A percentile compares a stretch with the other conserved stretches of the same genome.
phyloP scores from a whole-genome alignment of 2,888 invertebrate genomes.

The Dolichomitus sp. region DNA sequence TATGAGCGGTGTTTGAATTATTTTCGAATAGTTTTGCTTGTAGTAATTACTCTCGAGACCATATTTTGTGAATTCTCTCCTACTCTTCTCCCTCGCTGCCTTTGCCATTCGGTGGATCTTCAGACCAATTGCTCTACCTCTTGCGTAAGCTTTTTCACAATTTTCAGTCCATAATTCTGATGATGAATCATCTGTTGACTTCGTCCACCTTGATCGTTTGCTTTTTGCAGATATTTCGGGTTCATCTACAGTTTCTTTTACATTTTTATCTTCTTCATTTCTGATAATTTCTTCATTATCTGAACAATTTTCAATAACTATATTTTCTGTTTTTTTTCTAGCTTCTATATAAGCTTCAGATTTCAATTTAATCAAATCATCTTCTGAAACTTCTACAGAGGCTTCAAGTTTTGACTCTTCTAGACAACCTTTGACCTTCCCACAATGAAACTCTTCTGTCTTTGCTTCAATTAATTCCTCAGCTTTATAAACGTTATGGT shows the following conservation, averaged over 20 bases:
- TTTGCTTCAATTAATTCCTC: neutral
- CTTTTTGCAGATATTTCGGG: neutral
- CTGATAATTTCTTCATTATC: neutral
- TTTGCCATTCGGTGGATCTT: constrained; percentile 61
- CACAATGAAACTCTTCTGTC: neutral
- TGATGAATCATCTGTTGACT: constrained; percentile 41
- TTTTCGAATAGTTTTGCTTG: neutral
- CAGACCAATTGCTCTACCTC: constrained; percentile 62
- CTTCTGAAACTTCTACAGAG: neutral
- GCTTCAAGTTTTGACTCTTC: neutral
- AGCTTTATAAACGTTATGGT: neutral
- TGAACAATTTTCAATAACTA: neutral
- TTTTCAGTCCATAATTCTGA: constrained; percentile 56
- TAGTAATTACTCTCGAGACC: constrained; percentile 23
- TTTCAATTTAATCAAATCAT: neutral
- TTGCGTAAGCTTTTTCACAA: constrained; percentile 60
- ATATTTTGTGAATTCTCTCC: constrained; percentile 45
- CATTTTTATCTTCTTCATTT: neutral
- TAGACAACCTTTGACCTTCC: neutral
- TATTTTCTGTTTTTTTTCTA: neutral
- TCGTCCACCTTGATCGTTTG: neutral
- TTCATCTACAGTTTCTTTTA: neutral
- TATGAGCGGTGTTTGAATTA: neutral
- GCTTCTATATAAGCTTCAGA: neutral
- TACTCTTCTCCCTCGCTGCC: constrained; percentile 56